A percentile compares a stretch with the other conserved stretches of the same genome.
Conservation (phyloP, 2,113 vertebrate genomes). For the Ammodytes marinus region DNA sequence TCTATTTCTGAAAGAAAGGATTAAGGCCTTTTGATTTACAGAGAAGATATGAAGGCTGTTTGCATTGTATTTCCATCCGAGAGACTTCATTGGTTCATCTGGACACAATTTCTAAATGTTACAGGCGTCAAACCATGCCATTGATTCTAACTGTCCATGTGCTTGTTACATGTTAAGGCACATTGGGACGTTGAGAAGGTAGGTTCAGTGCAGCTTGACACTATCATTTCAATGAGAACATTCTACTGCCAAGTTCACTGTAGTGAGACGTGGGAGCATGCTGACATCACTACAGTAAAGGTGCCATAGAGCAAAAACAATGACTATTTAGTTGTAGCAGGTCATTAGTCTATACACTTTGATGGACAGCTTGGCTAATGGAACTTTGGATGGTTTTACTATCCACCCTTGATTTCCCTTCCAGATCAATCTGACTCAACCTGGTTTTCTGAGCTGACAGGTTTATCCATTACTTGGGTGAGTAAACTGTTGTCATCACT, state of each 20-base stretch:
- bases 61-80: neutral
- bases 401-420: neutral
- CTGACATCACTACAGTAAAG: neutral
- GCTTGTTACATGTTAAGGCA: neutral
- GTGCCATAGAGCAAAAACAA: neutral
- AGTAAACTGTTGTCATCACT: neutral
- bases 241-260: neutral
- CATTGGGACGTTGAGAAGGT: neutral
- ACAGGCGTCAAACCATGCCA: neutral
- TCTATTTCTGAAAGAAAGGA: neutral
- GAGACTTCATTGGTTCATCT: neutral
- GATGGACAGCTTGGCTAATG: neutral
- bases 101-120: neutral
- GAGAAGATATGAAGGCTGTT: neutral
- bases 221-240: neutral
- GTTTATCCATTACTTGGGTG: neutral
- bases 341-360: neutral
- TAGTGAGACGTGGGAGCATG: neutral
- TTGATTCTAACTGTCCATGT: neutral
- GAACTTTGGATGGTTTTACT: no score
- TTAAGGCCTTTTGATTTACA: neutral
- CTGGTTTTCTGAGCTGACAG: no score
- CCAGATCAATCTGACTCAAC: neutral
- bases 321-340: neutral
- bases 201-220: neutral